Evolutionary conservation across 2,888 invertebrate genomes (phyloP), one percentile per base, ranked within the genome.

Genomic region (Anarsia innoxiella): DNA sequence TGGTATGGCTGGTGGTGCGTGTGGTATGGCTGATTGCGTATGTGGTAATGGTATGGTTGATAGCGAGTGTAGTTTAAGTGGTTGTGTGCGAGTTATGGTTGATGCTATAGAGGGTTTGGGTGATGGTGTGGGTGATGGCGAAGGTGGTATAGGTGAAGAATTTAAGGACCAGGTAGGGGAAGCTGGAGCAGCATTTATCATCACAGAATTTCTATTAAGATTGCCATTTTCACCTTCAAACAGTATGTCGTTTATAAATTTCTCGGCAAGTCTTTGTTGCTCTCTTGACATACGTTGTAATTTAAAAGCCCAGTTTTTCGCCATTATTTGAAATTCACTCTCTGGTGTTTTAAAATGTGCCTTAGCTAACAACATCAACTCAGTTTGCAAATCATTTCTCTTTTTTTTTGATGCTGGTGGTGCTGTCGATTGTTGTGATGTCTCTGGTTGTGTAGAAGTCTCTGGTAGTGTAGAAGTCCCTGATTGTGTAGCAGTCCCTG

Each of bases 231-330:
- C 35, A 27, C 35, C 39, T 39, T 39, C 36, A 26, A 39, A 39
- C 16, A 39, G 28, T 25, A 39, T 35, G 14, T 39, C 31, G 31
- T 35, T 39, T 26, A 39, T 39, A 31, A 34, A 30, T 19, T 39
- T 39, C 27, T 39, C 39, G 16, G 35, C 35, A 26, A 31, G 16
- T 35, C 35, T 35, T 35, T 35, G 25, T 27, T 12, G 16, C 8
- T 35, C 25, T 27, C 35, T 35, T 35, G 15, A 35, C n/a, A n/a
- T n/a, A n/a, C n/a, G n/a, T n/a, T n/a, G n/a, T n/a, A n/a, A n/a
- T n/a, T n/a, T n/a, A n/a, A n/a, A n/a, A n/a, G n/a, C n/a, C n/a
- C n/a, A n/a, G n/a, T n/a, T n/a, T n/a, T n/a, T n/a, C n/a, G n/a
- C n/a, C n/a, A n/a, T n/a, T n/a, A n/a, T n/a, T n/a, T n/a, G n/a